phyloP scores from a whole-genome alignment of 2,797 vertebrate genomes.

The Neosilurus hyrtlii region DNA sequence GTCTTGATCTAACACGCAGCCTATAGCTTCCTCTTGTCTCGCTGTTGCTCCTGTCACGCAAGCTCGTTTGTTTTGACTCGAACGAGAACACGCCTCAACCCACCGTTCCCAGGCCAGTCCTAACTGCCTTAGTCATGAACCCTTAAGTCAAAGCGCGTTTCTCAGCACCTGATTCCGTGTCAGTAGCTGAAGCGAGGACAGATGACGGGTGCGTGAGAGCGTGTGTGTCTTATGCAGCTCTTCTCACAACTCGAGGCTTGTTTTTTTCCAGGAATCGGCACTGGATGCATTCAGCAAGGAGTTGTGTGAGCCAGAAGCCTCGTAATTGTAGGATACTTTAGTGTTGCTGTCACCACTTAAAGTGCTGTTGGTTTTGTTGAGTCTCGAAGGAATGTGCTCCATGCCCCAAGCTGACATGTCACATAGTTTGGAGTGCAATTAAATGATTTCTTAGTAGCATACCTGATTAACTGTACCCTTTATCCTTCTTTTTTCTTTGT shows the following conservation, averaged over 20 bases:
- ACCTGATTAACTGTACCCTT: neutral
- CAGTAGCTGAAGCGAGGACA: neutral
- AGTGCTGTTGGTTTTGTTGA: conserved; percentile 29
- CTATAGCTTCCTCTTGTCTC: conserved; percentile 38
- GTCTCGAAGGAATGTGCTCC: conserved; percentile 22
- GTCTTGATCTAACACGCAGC: conserved; percentile 42
- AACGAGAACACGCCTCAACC: conserved; percentile 9
- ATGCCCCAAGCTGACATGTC: conserved; percentile 8
- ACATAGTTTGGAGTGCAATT: conserved; percentile 18
- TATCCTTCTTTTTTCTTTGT: neutral
- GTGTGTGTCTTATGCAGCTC: neutral
- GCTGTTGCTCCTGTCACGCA: conserved; percentile 50
- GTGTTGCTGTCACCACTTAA: conserved; percentile 48
- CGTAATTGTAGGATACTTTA: conserved; percentile 48
- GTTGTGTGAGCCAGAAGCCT: conserved; percentile 29
- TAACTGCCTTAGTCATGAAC: neutral
- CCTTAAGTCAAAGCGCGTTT: neutral
- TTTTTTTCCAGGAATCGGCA: conserved; percentile 39
- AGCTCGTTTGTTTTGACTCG: conserved; percentile 51
- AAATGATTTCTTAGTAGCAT: neutral
- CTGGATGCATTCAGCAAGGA: neutral
- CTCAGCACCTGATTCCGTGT: conserved; percentile 26
- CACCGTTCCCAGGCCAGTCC: conserved; percentile 19
- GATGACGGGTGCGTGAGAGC: neutral
- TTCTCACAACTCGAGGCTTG: conserved; percentile 27